Evolutionary conservation across 2,797 vertebrate species (phyloP), one percentile per base, ranked within the genome.

Genomic region (Choloepus didactylus): DNA sequence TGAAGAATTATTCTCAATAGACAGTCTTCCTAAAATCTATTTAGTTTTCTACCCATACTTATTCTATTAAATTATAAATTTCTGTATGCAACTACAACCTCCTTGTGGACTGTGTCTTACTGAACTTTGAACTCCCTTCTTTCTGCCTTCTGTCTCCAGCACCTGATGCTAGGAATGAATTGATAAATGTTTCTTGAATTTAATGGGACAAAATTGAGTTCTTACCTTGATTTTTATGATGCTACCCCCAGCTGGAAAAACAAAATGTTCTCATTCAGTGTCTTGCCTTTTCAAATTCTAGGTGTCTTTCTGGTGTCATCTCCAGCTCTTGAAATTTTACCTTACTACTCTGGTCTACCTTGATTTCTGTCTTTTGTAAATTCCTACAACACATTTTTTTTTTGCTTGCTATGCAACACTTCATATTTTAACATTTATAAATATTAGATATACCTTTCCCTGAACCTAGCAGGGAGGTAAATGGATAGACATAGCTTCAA

Each of bases 1-100:
- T 49, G 19, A 92, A 91, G 46, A 81, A 70, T 19, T 69, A 41
- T 93, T 69, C 73, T 64, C 91, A 66, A 72, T 56, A 67, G 38
- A 60, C 3, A 19, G 41, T 41, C 51, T 81, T 86, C 77, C 75
- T 81, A 31, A 91, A 79, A 82, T 59, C 23, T 31, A 41, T 80
- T 49, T n/a, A 76, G 2, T 67, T 51, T 67, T 76, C 23, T 23
- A 44, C 15, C 72, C 27, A 25, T 31, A 73, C 56, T 62, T 92
- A 62, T 72, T 81, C 75, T 91, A 82, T 69, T 54, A 41, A 75
- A 69, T 54, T 59, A 62, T 64, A 23, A 77, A 38, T 54, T 86
- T 64, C n/a, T 69, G 87, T 60, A 10, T 64, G 16, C 5, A 59
- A 49, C 64, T 44, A 70, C n/a, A 59, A 35, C 60, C 12, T 44